Conservation (phyloP, 1,140 invertebrate genomes). For the Euwallacea fornicatus region DNA sequence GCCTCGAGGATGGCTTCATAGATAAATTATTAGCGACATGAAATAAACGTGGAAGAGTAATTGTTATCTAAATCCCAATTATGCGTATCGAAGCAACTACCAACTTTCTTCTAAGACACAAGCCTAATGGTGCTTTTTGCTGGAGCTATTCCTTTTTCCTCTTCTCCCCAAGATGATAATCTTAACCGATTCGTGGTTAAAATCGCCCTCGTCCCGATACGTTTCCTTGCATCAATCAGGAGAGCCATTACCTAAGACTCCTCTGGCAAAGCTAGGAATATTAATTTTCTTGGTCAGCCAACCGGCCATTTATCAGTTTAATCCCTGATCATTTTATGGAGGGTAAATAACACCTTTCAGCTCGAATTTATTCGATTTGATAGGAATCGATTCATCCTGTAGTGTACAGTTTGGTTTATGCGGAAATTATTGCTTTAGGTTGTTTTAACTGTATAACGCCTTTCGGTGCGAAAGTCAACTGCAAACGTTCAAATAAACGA, state of each 20-base stretch:
- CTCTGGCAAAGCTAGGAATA: slow-evolving; percentile 13
- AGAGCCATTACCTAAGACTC: neutral
- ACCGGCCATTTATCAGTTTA: slow-evolving; percentile 6
- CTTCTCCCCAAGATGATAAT: neutral
- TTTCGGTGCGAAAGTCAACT: too few relatives aligned
- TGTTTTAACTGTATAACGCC: too few relatives aligned
- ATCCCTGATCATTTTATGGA: slow-evolving; percentile 8
- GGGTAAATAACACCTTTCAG: slow-evolving; percentile 6
- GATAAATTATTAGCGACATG: slow-evolving; percentile 7
- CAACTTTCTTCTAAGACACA: too few relatives aligned
- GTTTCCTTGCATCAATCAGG: slow-evolving; percentile 16
- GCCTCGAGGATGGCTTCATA: slow-evolving; percentile 3
- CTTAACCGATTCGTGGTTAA: neutral
- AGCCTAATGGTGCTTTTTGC: too few relatives aligned
- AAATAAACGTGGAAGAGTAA: neutral
- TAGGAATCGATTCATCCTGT: too few relatives aligned
- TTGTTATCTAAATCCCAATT: neutral
- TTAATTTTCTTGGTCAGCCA: slow-evolving; percentile 14
- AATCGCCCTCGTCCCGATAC: slow-evolving; percentile 5
- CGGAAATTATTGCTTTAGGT: too few relatives aligned
- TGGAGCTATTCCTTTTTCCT: too few relatives aligned
- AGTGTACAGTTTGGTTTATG: too few relatives aligned
- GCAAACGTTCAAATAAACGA: too few relatives aligned
- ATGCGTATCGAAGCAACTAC: too few relatives aligned
- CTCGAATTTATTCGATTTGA: neutral